These are phyloP conservation scores for Pomatorhinus ruficollis DNA, from an alignment of 2,113 vertebrate genomes.

Conservation along the genomic window DNA sequence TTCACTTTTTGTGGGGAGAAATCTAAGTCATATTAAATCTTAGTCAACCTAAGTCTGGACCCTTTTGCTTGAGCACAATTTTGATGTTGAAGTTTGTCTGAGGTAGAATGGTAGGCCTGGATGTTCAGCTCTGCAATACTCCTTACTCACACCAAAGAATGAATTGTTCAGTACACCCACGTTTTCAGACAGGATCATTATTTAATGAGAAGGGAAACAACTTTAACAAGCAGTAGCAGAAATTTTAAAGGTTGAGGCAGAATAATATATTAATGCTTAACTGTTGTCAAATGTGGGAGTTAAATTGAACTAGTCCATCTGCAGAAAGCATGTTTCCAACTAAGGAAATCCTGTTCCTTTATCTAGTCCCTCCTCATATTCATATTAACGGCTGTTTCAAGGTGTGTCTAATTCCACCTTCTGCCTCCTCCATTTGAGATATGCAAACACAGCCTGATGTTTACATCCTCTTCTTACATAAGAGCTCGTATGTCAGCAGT, in stretches of 20 bases:
- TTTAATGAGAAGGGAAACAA: not conserved
- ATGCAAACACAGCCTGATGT: not conserved
- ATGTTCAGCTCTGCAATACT: not conserved
- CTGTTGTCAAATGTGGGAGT: not conserved
- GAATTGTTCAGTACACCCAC: not conserved
- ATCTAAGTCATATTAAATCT: not conserved
- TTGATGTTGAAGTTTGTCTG: not conserved
- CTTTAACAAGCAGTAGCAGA: not conserved
- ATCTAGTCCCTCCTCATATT: not conserved
- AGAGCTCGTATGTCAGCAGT: not conserved
- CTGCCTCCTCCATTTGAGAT: not conserved
- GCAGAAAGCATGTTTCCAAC: not conserved
- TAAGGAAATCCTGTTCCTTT: not conserved
- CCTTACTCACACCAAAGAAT: not conserved
- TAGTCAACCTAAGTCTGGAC: not conserved
- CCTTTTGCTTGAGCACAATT: not conserved
- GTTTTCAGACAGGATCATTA: not conserved
- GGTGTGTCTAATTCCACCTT: not conserved
- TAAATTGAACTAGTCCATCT: not conserved
- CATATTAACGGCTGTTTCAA: not conserved
- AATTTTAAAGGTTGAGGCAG: not conserved
- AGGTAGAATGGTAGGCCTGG: not conserved
- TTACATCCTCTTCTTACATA: not conserved
- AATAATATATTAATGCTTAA: not conserved
- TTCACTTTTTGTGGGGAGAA: not conserved